phyloP scores from a whole-genome alignment of 1,140 invertebrate genomes.

The Potamilus streckersoni region DNA sequence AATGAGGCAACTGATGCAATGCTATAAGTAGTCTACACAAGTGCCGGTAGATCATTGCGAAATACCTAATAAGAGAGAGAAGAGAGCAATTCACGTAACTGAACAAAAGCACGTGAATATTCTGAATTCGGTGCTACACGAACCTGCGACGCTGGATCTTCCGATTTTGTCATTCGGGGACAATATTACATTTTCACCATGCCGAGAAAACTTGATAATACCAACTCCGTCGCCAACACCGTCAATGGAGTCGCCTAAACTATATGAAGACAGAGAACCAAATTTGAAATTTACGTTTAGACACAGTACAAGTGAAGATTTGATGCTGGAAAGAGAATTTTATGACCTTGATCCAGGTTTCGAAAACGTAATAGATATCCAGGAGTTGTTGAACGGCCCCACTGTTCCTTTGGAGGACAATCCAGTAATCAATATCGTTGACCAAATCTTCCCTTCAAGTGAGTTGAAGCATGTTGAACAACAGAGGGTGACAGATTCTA shows the following conservation, averaged over 20 bases:
- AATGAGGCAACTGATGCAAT: constrained; percentile 7
- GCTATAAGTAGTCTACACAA: constrained; percentile 12
- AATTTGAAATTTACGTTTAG: constrained; percentile 2
- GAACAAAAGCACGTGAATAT: not conserved
- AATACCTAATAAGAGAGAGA: too few species aligned
- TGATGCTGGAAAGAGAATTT: constrained; percentile 9
- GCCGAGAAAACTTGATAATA: constrained; percentile 36
- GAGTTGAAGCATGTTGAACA: constrained; percentile 23
- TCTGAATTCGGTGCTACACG: not conserved
- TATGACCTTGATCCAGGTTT: constrained; percentile 38
- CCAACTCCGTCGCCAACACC: constrained; percentile 9
- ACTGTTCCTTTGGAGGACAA: constrained; percentile 24
- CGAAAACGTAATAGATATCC: constrained; percentile 41
- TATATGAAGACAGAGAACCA: constrained; percentile 34
- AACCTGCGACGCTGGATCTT: constrained; percentile 27
- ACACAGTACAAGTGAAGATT: constrained; percentile 3
- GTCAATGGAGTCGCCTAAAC: constrained; percentile 34
- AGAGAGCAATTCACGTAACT: constrained; percentile 10
- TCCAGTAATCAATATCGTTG: constrained; percentile 26
- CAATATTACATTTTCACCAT: constrained; percentile 38
- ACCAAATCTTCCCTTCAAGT: constrained; percentile 16
- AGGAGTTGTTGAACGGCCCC: constrained; percentile 30
- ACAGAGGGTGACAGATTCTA: too few species aligned
- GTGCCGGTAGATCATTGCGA: constrained; percentile 1
- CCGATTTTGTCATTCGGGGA: constrained; percentile 26